phyloP scores from a whole-genome alignment of 2,888 invertebrate species.

The Mesochorus sp. region DNA sequence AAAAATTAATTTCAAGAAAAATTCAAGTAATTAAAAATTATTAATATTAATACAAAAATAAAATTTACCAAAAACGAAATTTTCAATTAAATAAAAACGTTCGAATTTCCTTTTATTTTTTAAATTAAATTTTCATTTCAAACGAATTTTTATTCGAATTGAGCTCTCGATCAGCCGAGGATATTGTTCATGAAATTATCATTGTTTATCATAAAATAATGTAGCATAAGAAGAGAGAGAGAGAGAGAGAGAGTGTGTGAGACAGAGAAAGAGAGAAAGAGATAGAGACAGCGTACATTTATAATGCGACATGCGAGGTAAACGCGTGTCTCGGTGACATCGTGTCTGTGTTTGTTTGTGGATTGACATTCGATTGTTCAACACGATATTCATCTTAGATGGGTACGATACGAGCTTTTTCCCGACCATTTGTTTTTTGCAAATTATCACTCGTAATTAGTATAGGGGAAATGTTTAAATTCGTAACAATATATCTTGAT shows the following conservation, averaged over 20 bases:
- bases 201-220: background rate
- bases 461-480: background rate
- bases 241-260: slow-evolving; percentile 19
- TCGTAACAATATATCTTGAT: background rate
- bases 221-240: slow-evolving; percentile 25
- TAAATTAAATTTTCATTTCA: background rate
- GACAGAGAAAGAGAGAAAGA: slow-evolving; percentile 29
- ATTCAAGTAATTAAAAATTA: too few species aligned
- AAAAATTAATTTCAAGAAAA: too few species aligned
- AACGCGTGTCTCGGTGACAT: slow-evolving; percentile 19
- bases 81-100: too few species aligned
- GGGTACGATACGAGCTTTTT: too few species aligned
- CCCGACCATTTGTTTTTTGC: background rate
- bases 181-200: too few species aligned
- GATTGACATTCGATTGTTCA: slow-evolving; percentile 48
- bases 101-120: too few species aligned
- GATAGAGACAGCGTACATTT: slow-evolving; percentile 58
- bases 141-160: background rate
- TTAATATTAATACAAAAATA: too few species aligned
- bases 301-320: slow-evolving; percentile 63
- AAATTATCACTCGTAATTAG: background rate
- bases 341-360: slow-evolving; percentile 32
- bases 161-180: too few species aligned
- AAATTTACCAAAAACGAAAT: too few species aligned
- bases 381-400: slow-evolving; percentile 38